A percentile compares a stretch with the other conserved stretches of the same genome.
These are phyloP conservation scores for Cybosia mesomella DNA, from an alignment of 2,888 invertebrate genomes.

Conservation along the genomic window DNA sequence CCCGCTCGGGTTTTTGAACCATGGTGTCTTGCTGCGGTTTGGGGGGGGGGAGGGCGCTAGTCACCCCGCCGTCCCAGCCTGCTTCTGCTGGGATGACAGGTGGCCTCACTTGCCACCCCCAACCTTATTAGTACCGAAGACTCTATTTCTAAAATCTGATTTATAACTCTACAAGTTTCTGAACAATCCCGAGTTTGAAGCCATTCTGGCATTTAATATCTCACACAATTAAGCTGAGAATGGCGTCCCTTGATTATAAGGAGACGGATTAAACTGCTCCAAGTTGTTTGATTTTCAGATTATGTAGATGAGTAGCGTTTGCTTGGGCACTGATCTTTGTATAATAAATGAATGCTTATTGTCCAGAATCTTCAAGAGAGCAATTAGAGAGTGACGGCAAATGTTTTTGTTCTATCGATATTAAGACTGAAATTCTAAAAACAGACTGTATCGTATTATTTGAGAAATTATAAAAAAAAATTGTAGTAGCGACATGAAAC, in stretches of 20 bases:
- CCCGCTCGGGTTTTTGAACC: too few species aligned
- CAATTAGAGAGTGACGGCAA: constrained; percentile 44
- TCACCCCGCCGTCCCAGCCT: too few species aligned
- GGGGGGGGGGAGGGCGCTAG: too few species aligned
- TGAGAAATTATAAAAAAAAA: too few species aligned
- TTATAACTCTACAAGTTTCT: constrained; percentile 45
- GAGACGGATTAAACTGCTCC: constrained; percentile 51
- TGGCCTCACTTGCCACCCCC: too few species aligned
- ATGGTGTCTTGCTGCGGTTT: too few species aligned
- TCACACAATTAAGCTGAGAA: constrained; percentile 61
- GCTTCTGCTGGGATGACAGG: too few species aligned
- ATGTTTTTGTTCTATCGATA: background rate
- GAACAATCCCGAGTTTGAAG: constrained; percentile 42
- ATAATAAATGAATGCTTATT: constrained; percentile 40
- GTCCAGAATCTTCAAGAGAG: constrained; percentile 38
- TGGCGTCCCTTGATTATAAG: constrained; percentile 60
- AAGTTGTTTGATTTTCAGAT: constrained; percentile 59
- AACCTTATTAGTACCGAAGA: background rate
- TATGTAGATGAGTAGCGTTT: constrained; percentile 47
- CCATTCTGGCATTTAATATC: constrained; percentile 43
- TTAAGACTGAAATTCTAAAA: too few species aligned
- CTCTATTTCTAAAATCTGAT: too few species aligned
- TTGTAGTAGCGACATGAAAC: too few species aligned
- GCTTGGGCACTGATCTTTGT: constrained; percentile 35
- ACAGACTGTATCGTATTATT: too few species aligned